phyloP scores from a whole-genome alignment of 1,140 invertebrate genomes.

The Drosophila varians region DNA sequence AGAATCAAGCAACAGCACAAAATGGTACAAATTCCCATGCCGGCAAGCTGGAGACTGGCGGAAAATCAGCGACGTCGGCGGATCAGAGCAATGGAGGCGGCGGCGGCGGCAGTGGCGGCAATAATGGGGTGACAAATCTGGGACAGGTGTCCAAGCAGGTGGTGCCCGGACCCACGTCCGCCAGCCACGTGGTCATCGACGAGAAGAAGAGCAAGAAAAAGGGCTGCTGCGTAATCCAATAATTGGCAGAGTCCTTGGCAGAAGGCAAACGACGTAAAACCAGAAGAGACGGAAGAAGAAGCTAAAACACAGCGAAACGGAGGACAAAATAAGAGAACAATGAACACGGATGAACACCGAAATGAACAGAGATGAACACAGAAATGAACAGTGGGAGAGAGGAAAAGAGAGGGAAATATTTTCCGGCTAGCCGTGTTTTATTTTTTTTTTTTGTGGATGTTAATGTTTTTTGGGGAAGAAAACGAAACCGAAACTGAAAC shows the following conservation, averaged over 20 bases:
- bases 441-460: no score
- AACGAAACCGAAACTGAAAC: conserved; percentile 1
- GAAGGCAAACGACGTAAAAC: no score
- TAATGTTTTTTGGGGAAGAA: conserved; percentile 16
- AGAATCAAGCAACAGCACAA: conserved; percentile 81
- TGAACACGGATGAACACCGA: neutral
- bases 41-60: conserved; percentile 52
- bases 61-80: conserved; percentile 37
- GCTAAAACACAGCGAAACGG: no score
- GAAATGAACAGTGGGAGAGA: neutral
- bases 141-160: conserved; percentile 83
- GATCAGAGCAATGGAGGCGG: conserved; percentile 28
- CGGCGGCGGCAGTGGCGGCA: conserved; percentile 42
- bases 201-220: conserved; percentile 83
- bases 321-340: neutral
- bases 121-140: conserved; percentile 73
- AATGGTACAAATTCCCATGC: conserved; percentile 83
- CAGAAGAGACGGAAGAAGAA: no score
- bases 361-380: conserved; percentile 1
- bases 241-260: conserved; percentile 28
- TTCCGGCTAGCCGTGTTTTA: conserved; percentile 30
- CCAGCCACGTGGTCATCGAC: conserved; percentile 83
- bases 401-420: neutral
- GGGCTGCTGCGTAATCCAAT: conserved; percentile 83
- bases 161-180: conserved; percentile 82